A percentile compares a stretch with the other conserved stretches of the same genome.
These are phyloP conservation scores for Mustela nigripes DNA, from an alignment of 2,113 vertebrate species.

Conservation along the genomic window DNA sequence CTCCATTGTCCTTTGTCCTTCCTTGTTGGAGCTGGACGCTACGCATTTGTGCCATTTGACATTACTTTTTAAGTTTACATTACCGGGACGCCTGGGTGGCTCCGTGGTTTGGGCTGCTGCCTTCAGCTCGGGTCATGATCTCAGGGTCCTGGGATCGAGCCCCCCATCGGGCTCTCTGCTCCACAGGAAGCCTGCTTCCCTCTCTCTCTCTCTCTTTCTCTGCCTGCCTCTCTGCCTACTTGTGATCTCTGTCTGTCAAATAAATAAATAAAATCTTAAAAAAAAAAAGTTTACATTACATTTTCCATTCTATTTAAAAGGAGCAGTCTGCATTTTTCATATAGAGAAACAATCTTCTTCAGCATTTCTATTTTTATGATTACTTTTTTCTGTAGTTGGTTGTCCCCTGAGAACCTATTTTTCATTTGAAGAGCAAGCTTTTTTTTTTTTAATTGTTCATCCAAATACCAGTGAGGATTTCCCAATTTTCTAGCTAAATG, in stretches of 20 bases:
- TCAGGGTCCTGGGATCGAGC: no score
- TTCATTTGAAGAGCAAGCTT: background rate
- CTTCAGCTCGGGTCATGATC: no score
- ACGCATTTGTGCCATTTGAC: background rate
- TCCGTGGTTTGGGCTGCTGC: no score
- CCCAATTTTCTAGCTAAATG: background rate
- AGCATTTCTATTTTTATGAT: slow-evolving; percentile 19
- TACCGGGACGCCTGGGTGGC: background rate
- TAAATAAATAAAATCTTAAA: no score
- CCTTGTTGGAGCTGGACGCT: background rate
- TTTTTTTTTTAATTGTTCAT: background rate
- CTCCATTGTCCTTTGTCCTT: background rate
- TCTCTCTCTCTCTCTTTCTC: no score
- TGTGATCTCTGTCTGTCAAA: no score
- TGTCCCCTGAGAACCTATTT: background rate
- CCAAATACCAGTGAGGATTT: slow-evolving; percentile 55
- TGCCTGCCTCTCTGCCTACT: no score
- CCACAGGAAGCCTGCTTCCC: no score
- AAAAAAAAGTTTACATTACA: slow-evolving; percentile 10
- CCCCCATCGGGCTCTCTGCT: no score
- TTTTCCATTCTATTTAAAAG: slow-evolving; percentile 60
- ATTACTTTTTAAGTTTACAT: slow-evolving; percentile 44
- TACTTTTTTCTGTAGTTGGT: background rate
- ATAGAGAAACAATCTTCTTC: slow-evolving; percentile 22
- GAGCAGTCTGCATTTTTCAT: slow-evolving; percentile 8